Percentiles rank a stretch among this genome's conserved stretches.
phyloP scores from a whole-genome alignment of 2,113 vertebrate species.

The Oncorhynchus nerka region DNA sequence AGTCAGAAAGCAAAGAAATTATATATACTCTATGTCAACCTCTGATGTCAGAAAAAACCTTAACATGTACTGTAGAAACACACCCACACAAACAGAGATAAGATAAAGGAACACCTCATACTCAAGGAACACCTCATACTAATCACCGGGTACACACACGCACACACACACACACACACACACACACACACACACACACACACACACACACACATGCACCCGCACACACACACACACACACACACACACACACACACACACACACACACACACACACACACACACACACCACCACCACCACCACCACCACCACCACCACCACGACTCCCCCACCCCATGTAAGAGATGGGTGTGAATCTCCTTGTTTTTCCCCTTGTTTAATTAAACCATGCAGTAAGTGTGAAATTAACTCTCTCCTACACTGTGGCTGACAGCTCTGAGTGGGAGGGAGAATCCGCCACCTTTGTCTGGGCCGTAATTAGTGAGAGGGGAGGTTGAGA shows the following conservation, averaged over 20 bases:
- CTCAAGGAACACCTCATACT: slow-evolving; percentile 3
- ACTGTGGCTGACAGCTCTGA: slow-evolving; percentile 74
- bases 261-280: slow-evolving; percentile 7
- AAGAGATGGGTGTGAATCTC: slow-evolving; percentile 47
- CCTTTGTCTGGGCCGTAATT: slow-evolving; percentile 79
- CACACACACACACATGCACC: slow-evolving; percentile 9
- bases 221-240: slow-evolving; percentile 18
- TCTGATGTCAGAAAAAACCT: slow-evolving; percentile 1
- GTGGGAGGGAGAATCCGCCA: slow-evolving; percentile 73
- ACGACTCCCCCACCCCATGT: background rate
- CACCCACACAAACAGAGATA: background rate
- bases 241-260: background rate
- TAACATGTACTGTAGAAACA: background rate
- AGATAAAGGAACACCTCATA: background rate
- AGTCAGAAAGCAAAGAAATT: slow-evolving; percentile 29
- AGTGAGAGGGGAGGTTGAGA: slow-evolving; percentile 60
- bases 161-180: slow-evolving; percentile 23
- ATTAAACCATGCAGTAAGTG: slow-evolving; percentile 83
- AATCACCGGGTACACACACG: slow-evolving; percentile 13
- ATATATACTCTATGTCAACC: slow-evolving; percentile 6
- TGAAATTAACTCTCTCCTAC: slow-evolving; percentile 83
- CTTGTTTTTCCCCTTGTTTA: slow-evolving; percentile 65
- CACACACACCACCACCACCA: background rate
- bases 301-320: background rate
- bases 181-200: slow-evolving; percentile 3